Conservation (phyloP, 2,113 vertebrate species). For the Lagopus leucura region DNA sequence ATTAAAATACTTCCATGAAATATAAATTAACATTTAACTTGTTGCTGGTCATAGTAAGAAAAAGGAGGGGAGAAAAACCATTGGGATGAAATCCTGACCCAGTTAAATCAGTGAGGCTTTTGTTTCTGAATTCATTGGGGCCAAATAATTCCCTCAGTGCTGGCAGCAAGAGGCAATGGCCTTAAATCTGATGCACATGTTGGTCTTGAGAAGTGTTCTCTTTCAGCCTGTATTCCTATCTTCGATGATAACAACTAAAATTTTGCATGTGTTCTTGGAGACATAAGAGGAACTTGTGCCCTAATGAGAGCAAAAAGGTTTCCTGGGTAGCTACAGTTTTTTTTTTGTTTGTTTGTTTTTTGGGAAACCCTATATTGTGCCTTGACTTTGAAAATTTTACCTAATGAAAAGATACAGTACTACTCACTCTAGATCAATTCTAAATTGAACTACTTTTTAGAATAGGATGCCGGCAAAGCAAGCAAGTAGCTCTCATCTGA, state of each 20-base stretch:
- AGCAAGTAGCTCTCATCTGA: background rate
- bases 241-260: background rate
- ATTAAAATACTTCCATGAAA: conserved; percentile 82
- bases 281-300: background rate
- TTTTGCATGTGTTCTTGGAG: background rate
- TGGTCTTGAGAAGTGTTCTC: background rate
- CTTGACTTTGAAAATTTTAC: background rate
- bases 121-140: conserved; percentile 1
- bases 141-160: conserved; percentile 29
- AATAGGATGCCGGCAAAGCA: background rate
- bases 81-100: background rate
- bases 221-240: background rate
- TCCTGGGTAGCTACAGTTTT: background rate
- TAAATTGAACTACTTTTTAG: background rate
- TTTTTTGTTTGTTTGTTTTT: background rate
- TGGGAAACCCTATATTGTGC: background rate
- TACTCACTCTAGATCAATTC: background rate
- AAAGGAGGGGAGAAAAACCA: background rate
- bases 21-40: conserved; percentile 83
- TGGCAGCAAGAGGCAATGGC: background rate
- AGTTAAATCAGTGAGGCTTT: conserved; percentile 32
- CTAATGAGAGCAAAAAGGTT: background rate
- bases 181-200: background rate
- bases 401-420: background rate
- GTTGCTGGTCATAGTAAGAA: conserved; percentile 73